A percentile compares a stretch with the other conserved stretches of the same genome.
phyloP scores from a whole-genome alignment of 2,797 vertebrate species.

The Myripristis murdjan region DNA sequence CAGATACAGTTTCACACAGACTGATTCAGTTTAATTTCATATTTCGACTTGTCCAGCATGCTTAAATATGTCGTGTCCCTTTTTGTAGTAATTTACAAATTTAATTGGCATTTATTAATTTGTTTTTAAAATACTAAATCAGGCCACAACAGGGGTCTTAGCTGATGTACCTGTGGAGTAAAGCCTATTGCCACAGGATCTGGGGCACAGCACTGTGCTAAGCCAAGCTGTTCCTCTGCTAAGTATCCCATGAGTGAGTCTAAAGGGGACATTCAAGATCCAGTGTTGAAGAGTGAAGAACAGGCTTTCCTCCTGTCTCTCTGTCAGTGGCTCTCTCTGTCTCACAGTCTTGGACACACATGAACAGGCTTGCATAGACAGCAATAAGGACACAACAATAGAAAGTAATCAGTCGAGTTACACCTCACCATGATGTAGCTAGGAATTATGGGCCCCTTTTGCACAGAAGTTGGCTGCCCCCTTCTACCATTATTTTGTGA shows the following conservation, averaged over 20 bases:
- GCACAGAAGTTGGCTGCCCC: too few relatives aligned
- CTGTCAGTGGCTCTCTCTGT: not conserved
- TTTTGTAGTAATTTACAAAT: not conserved
- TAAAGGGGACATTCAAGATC: not conserved
- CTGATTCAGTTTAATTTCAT: too few relatives aligned
- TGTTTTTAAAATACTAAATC: not conserved
- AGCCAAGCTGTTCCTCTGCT: conserved; percentile 17
- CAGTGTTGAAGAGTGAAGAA: too few relatives aligned
- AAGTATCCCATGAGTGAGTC: conserved; percentile 18
- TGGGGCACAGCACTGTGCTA: conserved; percentile 3
- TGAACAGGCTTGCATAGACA: too few relatives aligned
- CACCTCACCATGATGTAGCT: too few relatives aligned
- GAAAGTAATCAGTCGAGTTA: too few relatives aligned
- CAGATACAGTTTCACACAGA: too few relatives aligned
- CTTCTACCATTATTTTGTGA: too few relatives aligned
- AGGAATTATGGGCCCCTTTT: too few relatives aligned
- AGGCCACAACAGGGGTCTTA: too few relatives aligned
- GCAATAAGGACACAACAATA: too few relatives aligned
- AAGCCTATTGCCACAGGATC: not conserved
- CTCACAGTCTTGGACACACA: not conserved
- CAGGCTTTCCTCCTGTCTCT: not conserved
- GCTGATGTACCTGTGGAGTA: not conserved
- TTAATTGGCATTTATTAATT: not conserved
- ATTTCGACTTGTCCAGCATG: not conserved
- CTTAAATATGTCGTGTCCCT: not conserved